Conservation (phyloP, 2,888 invertebrate species). For the Diaperis boleti region DNA sequence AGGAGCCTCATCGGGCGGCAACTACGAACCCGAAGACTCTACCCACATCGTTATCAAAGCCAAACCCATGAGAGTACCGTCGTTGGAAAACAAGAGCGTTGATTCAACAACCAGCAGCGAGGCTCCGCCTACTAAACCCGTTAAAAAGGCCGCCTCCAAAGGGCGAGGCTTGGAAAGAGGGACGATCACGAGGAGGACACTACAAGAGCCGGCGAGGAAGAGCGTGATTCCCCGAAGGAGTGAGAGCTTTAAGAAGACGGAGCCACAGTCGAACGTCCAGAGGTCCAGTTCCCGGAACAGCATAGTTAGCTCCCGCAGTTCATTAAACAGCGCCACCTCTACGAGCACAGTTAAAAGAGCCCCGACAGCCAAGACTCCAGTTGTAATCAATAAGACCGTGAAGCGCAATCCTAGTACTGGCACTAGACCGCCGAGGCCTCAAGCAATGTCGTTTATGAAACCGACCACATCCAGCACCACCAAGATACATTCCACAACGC, state of each 20-base stretch:
- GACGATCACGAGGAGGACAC: slow-evolving; percentile 54
- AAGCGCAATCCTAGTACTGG: slow-evolving; percentile 66
- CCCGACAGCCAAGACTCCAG: slow-evolving; percentile 63
- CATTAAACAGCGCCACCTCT: slow-evolving; percentile 84
- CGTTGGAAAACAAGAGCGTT: slow-evolving; percentile 66
- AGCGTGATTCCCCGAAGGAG: slow-evolving; percentile 64
- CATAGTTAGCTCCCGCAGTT: slow-evolving; percentile 84
- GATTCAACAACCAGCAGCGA: slow-evolving; percentile 64
- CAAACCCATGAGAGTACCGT: slow-evolving; percentile 52
- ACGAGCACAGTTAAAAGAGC: slow-evolving; percentile 82
- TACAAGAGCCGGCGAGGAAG: slow-evolving; percentile 53
- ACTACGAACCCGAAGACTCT: slow-evolving; percentile 67
- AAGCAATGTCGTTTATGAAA: slow-evolving; percentile 79
- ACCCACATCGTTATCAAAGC: slow-evolving; percentile 41
- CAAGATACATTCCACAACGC: slow-evolving; percentile 63
- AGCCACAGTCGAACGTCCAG: slow-evolving; percentile 68
- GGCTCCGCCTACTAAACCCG: slow-evolving; percentile 54
- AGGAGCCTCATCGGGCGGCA: slow-evolving; percentile 81
- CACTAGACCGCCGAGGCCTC: slow-evolving; percentile 61
- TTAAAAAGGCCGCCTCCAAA: slow-evolving; percentile 3
- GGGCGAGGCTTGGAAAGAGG: slow-evolving; percentile 52
- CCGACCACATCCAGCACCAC: slow-evolving; percentile 88
- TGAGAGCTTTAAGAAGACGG: slow-evolving; percentile 63
- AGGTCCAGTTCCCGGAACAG: slow-evolving; percentile 84
- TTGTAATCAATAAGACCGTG: slow-evolving; percentile 59